Evolutionary conservation across 2,888 invertebrate species (phyloP), one percentile per base, ranked within the genome.

Genomic region (Athalia rosae): DNA sequence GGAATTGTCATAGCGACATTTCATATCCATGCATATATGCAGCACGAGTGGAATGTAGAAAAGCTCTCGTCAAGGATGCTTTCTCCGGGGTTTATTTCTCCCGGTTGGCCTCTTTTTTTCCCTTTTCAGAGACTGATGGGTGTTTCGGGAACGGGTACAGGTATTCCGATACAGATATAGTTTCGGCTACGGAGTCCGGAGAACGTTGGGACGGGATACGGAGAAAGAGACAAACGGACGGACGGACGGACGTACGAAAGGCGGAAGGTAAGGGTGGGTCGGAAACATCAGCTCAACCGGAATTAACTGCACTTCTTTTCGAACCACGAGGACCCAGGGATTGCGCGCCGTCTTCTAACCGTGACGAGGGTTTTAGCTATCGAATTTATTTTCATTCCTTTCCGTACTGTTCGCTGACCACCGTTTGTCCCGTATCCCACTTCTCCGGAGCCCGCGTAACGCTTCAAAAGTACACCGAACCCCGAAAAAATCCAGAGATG

Each of bases 271-370:
- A 67, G 9, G 56, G 15, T 8, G 15, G 56, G 43, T 9, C 53
- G 11, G n/a, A 56, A 71, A 58, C 41, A 71, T 56, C 69, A 41
- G 41, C 53, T 53, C 53, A 53, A 69, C 53, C 56, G 69, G 69
- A 69, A 69, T 53, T 69, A 69, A 69, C 53, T 53, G 69, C 69
- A 69, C 69, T 69, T 69, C 53, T 69, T 69, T 53, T 69, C 69
- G 71, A 45, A 71, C 56, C 43, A 71, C 13, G 45, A 71, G 71
- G 71, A 71, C 71, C 71, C 56, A 45, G 58, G 58, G 56, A 45
- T 71, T 58, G 67, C 67, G 67, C 41, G 53, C 15, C 53, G 67
- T 45, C 58, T 71, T 56, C 13, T 56, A 15, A 56, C 45, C 28
- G 71, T 71, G 71, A 71, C 71, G 58, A 71, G 71, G 71, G 71